Percentiles rank a stretch among this genome's conserved stretches.
Conservation (phyloP, 35 echinoderm and acorn worm genomes). For the Antedon bifida region DNA sequence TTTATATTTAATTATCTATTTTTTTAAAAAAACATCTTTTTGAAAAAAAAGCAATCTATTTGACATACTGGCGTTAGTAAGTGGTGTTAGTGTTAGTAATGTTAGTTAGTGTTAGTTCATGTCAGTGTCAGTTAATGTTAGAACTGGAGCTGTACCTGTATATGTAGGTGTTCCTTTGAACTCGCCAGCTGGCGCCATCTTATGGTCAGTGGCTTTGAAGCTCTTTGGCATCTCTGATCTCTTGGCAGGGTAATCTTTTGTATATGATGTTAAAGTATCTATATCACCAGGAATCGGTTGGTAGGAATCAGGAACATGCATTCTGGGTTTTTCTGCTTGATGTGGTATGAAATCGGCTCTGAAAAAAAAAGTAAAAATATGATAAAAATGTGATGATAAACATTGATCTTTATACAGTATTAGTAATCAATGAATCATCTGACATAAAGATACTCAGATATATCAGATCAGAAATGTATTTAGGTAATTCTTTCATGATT, state of each 20-base stretch:
- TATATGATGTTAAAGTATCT: slow-evolving; percentile 86
- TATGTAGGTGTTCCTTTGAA: slow-evolving; percentile 87
- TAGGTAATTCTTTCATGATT: too few relatives aligned
- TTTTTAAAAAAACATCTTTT: too few relatives aligned
- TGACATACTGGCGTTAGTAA: too few relatives aligned
- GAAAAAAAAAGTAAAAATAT: slow-evolving; percentile 3
- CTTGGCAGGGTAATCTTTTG: slow-evolving; percentile 73
- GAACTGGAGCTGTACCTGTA: slow-evolving; percentile 43
- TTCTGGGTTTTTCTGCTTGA: slow-evolving; percentile 20
- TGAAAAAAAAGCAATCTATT: too few relatives aligned
- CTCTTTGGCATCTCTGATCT: slow-evolving; percentile 35
- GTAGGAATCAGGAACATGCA: slow-evolving; percentile 59
- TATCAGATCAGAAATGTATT: too few relatives aligned
- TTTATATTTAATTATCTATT: too few relatives aligned
- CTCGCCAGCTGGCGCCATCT: slow-evolving; percentile 44
- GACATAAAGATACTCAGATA: too few relatives aligned
- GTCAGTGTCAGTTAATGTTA: too few relatives aligned
- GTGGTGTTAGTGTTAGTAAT: too few relatives aligned
- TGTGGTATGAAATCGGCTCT: slow-evolving; percentile 72
- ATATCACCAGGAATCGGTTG: slow-evolving; percentile 50
- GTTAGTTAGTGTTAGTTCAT: too few relatives aligned
- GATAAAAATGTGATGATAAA: neutral
- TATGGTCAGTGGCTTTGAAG: slow-evolving; percentile 26
- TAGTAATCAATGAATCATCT: neutral
- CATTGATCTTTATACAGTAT: neutral